Evolutionary conservation across 2,113 vertebrate species (phyloP), one percentile per base, ranked within the genome.

Genomic region (Nycticorax nycticorax): DNA sequence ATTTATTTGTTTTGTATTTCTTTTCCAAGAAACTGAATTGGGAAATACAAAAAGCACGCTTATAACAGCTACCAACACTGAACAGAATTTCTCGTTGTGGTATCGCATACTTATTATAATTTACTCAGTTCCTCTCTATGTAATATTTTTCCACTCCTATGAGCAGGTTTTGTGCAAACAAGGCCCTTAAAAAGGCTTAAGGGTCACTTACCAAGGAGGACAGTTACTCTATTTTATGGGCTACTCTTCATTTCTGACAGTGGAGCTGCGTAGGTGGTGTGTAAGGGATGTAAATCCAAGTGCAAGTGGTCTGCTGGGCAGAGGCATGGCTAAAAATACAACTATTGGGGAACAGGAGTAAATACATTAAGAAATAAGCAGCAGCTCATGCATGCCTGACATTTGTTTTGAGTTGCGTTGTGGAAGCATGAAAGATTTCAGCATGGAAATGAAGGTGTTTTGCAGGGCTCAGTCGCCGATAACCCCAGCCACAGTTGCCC

Each of bases 401-500:
- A n/a, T 50, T 69, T 68, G 12, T 18, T 56, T 37, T 62, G 27
- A 50, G 63, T 76, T 3, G 2, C 0, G 0, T 21, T 4, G 8
- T 74, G 73, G 78, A 73, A 26, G 21, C 20, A 50, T 47, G 20
- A 78, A 39, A 48, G 69, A 9, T 9, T n/a, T 17, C 69, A 41
- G 8, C 26, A 32, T 1, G 7, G 79, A 43, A 57, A 27, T 3
- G 3, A 5, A 73, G 37, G 52, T 41, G 62, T 37, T 73, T 14
- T 35, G 37, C 16, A 63, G 56, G 6, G 17, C 52, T 59, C 2
- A 0, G 48, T 6, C n/a, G 17, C 57, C 8, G 1, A 1, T 48
- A 30, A 56, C 4, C 41, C 43, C 59, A 37, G 8, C 0, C 1
- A 1, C 47, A 27, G 43, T 2, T n/a, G 39, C 45, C 43, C 68